These are phyloP conservation scores for Xanthia icteritia DNA, from an alignment of 2,888 invertebrate species.

Conservation along the genomic window DNA sequence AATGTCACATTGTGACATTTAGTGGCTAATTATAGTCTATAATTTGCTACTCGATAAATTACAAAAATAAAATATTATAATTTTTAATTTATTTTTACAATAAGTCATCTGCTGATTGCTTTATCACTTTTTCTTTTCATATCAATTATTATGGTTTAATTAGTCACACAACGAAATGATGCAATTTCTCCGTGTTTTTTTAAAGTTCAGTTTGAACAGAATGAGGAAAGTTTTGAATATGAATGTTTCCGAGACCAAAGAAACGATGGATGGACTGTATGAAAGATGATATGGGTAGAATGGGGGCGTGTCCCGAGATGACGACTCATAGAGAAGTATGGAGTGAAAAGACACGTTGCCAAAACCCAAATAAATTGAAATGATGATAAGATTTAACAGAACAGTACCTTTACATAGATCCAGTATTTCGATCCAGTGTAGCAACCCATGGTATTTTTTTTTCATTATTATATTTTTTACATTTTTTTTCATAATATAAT, in stretches of 20 bases:
- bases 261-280: not conserved
- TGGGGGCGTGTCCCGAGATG: not conserved
- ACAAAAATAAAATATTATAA: constrained; percentile 10
- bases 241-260: not conserved
- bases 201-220: not conserved
- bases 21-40: not conserved
- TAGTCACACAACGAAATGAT: constrained; percentile 15
- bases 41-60: constrained; percentile 25
- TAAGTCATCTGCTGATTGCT: constrained; percentile 28
- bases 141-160: constrained; percentile 31
- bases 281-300: not conserved
- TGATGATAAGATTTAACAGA: not conserved
- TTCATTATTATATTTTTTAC: too few species aligned
- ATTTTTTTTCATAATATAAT: too few species aligned
- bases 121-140: constrained; percentile 37
- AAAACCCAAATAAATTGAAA: not conserved
- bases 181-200: constrained; percentile 23
- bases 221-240: not conserved
- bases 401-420: not conserved
- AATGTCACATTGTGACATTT: constrained; percentile 26
- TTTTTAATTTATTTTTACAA: constrained; percentile 35
- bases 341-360: not conserved
- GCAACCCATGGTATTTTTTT: too few species aligned
- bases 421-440: not conserved
- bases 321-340: not conserved